These are phyloP conservation scores for Eueides isabella DNA, from an alignment of 1,140 invertebrate genomes.

Conservation along the genomic window DNA sequence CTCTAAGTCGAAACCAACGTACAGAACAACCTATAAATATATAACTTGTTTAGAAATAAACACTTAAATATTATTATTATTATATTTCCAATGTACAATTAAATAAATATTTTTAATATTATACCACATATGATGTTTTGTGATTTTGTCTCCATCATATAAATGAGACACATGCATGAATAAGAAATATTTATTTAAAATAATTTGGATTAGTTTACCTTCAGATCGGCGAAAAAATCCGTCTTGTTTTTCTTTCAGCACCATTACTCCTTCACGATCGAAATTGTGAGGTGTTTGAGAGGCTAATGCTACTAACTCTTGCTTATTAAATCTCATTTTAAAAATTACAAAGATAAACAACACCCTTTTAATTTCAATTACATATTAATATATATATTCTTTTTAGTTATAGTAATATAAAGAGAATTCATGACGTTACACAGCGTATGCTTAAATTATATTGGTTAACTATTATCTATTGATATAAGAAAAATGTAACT, in stretches of 20 bases:
- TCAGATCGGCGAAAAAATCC: slow-evolving; percentile 95
- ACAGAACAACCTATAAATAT: slow-evolving; percentile 87
- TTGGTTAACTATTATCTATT: not conserved
- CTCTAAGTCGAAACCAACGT: slow-evolving; percentile 94
- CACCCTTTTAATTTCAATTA: slow-evolving; percentile 26
- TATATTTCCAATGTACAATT: not conserved
- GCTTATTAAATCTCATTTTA: slow-evolving; percentile 95
- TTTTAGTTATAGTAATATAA: not conserved
- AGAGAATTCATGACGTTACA: not conserved
- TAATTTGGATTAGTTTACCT: slow-evolving; percentile 83
- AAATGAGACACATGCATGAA: not conserved
- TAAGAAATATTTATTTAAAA: not conserved
- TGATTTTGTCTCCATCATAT: not conserved
- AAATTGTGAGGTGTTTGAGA: slow-evolving; percentile 93
- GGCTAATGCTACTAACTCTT: slow-evolving; percentile 92
- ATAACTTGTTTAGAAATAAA: not conserved
- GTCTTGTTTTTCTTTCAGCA: slow-evolving; percentile 93
- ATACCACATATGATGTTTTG: not conserved
- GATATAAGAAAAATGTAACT: not conserved
- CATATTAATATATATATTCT: slow-evolving; percentile 4
- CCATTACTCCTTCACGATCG: slow-evolving; percentile 95
- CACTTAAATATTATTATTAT: not conserved
- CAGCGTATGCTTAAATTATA: not conserved
- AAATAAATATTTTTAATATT: no score
- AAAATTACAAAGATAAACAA: slow-evolving; percentile 38